Evolutionary conservation across 1,140 invertebrate genomes (phyloP).

Genomic region (Drosophila mauritiana): DNA sequence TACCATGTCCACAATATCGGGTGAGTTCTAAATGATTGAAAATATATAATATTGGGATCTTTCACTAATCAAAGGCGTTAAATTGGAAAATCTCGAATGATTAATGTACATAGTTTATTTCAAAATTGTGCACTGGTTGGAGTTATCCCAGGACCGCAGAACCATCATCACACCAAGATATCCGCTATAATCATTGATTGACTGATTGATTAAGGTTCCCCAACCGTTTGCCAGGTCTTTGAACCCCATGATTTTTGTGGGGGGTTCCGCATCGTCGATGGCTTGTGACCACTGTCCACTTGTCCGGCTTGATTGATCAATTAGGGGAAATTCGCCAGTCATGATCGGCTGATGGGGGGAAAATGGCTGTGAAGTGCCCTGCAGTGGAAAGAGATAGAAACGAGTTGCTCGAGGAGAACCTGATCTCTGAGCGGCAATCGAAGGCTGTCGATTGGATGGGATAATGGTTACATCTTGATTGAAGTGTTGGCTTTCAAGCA

Average conservation of each 20-base stretch:
- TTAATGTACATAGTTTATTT: too few relatives aligned
- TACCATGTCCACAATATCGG: constrained; percentile 84
- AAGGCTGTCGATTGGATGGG: neutral
- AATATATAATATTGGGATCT: neutral
- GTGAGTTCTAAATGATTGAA: constrained; percentile 32
- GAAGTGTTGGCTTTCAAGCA: neutral
- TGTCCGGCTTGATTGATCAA: constrained; percentile 56
- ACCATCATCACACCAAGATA: too few relatives aligned
- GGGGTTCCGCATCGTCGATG: neutral
- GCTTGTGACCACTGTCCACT: constrained; percentile 11
- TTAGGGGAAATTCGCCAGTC: constrained; percentile 47
- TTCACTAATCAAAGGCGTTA: too few relatives aligned
- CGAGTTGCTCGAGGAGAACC: constrained; percentile 16
- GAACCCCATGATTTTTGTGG: neutral
- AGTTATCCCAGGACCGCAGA: neutral
- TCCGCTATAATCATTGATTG: too few relatives aligned
- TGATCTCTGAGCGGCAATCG: neutral
- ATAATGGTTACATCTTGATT: constrained; percentile 27
- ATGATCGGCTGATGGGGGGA: neutral
- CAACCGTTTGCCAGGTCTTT: constrained; percentile 15
- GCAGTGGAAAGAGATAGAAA: constrained; percentile 9
- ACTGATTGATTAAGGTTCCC: constrained; percentile 8
- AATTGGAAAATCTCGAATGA: too few relatives aligned
- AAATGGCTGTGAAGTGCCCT: constrained; percentile 15
- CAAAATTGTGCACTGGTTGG: neutral